phyloP scores from a whole-genome alignment of 92 coral and sea anemone species.

The Zoanthus sociatus region DNA sequence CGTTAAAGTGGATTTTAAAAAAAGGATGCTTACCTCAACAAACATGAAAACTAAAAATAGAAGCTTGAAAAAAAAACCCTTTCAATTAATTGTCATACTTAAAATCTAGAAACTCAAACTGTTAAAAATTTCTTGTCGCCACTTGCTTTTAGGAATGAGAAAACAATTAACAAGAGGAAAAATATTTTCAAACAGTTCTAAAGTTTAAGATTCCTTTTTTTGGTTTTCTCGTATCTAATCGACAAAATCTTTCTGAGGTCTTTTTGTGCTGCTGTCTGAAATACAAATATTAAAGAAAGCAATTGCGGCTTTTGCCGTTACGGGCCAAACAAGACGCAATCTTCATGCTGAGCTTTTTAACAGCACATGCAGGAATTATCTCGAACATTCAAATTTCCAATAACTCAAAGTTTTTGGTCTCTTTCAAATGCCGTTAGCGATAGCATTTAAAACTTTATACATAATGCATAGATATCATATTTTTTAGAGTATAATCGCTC shows the following conservation, averaged over 20 bases:
- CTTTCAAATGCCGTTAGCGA: background rate
- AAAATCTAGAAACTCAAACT: background rate
- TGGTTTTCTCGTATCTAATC: background rate
- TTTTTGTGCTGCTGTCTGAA: background rate
- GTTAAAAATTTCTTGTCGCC: background rate
- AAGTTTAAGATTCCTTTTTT: background rate
- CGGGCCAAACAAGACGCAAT: background rate
- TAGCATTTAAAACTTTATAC: background rate
- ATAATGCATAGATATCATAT: no score
- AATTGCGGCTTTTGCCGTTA: background rate
- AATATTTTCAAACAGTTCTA: background rate
- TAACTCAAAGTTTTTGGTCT: background rate
- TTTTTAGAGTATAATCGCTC: background rate
- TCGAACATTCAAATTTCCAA: background rate
- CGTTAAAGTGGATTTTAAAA: background rate
- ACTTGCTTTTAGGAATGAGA: background rate
- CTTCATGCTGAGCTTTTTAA: conserved; percentile 25
- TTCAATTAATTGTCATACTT: background rate
- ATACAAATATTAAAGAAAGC: conserved; percentile 12
- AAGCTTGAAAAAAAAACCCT: conserved; percentile 11
- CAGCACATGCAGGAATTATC: conserved; percentile 2
- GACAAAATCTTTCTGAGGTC: background rate
- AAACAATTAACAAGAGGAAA: background rate
- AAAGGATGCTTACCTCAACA: background rate
- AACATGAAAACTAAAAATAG: background rate